Evolutionary conservation across 2,113 vertebrate species (phyloP).

Genomic region (Labrus mixtus): DNA sequence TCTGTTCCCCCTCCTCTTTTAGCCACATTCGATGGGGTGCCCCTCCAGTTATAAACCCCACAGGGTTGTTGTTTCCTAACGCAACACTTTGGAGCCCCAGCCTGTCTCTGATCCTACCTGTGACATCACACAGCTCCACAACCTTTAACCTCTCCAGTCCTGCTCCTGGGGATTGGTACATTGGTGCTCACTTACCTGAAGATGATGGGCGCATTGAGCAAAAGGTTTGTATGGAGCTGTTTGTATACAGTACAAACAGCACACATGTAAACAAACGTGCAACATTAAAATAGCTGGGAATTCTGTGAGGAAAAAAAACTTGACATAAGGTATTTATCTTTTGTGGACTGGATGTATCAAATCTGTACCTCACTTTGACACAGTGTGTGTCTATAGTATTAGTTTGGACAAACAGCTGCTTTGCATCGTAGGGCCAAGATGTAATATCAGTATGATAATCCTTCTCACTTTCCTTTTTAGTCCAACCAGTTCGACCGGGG

Average conservation of each 20-base stretch:
- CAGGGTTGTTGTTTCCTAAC: constrained; percentile 85
- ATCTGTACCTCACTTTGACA: too few species aligned
- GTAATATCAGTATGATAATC: neutral
- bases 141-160: constrained; percentile 90
- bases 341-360: too few species aligned
- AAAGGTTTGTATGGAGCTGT: constrained; percentile 84
- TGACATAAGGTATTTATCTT: too few species aligned
- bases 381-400: too few species aligned
- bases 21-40: constrained; percentile 92
- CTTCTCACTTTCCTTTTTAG: neutral
- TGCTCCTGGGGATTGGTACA: constrained; percentile 91
- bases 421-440: neutral
- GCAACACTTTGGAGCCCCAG: constrained; percentile 80
- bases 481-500: constrained; percentile 25
- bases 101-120: constrained; percentile 81
- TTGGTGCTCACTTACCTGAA: constrained; percentile 92
- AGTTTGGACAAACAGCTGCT: neutral
- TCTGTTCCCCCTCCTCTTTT: neutral
- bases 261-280: too few species aligned
- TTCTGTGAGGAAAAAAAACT: too few species aligned
- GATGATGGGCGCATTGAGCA: constrained; percentile 92
- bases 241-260: neutral
- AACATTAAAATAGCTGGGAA: too few species aligned
- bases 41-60: constrained; percentile 93
- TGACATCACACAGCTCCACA: constrained; percentile 73